phyloP scores from a whole-genome alignment of 2,113 vertebrate species.

The Gallinago jamesoni region DNA sequence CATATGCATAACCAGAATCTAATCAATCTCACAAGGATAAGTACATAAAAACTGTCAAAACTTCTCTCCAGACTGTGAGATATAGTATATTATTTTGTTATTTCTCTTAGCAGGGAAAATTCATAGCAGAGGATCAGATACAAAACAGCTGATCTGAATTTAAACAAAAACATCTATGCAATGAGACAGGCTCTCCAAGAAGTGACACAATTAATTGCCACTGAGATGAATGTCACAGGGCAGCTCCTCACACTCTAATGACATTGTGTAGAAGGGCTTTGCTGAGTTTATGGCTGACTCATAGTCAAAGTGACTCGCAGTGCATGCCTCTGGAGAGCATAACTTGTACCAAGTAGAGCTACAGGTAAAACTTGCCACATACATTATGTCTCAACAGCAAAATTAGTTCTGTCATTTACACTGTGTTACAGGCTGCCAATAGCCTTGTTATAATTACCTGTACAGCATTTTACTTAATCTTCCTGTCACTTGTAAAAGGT shows the following conservation, averaged over 20 bases:
- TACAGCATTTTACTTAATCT: slow-evolving; percentile 42
- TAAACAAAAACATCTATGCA: background rate
- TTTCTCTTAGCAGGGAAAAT: background rate
- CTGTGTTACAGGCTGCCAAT: slow-evolving; percentile 6
- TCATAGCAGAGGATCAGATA: background rate
- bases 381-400: background rate
- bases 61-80: background rate
- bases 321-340: background rate
- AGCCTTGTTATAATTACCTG: slow-evolving; percentile 40
- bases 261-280: background rate
- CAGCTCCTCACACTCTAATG: background rate
- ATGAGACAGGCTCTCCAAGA: background rate
- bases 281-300: background rate
- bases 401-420: slow-evolving; percentile 44
- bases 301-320: background rate
- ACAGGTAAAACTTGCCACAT: slow-evolving; percentile 15
- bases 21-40: background rate
- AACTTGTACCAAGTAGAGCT: background rate
- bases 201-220: background rate
- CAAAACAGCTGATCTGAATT: background rate
- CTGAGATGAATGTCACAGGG: background rate
- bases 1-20: background rate
- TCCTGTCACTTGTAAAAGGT: slow-evolving; percentile 14
- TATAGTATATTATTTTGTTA: background rate
- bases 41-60: slow-evolving; percentile 18